Conservation (phyloP, 1,140 invertebrate genomes). For the Drosophila sucinea region DNA sequence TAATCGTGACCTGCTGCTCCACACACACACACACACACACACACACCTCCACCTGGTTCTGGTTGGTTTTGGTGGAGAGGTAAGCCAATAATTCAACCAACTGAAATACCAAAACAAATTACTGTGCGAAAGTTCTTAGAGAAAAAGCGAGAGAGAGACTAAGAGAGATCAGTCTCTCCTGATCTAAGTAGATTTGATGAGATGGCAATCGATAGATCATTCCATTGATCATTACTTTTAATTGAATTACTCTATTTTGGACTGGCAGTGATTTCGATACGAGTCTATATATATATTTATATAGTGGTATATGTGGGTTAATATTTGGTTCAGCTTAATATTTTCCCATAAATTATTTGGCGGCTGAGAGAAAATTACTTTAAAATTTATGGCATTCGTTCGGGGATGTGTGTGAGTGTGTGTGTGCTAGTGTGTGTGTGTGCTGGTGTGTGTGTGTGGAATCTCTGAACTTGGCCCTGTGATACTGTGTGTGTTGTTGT, state of each 20-base stretch:
- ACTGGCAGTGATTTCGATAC: neutral
- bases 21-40: slow-evolving; percentile 23
- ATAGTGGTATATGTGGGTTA: slow-evolving; percentile 42
- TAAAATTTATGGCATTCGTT: slow-evolving; percentile 71
- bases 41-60: slow-evolving; percentile 20
- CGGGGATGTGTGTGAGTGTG: neutral
- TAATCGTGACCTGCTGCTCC: slow-evolving; percentile 73
- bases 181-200: slow-evolving; percentile 17
- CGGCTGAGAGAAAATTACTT: slow-evolving; percentile 73
- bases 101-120: slow-evolving; percentile 45
- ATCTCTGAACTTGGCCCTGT: slow-evolving; percentile 20
- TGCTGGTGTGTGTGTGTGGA: neutral
- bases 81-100: slow-evolving; percentile 61
- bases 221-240: neutral
- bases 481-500: slow-evolving; percentile 9
- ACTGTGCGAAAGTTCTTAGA: slow-evolving; percentile 47
- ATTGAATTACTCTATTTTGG: slow-evolving; percentile 4
- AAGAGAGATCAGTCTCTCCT: neutral
- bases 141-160: slow-evolving; percentile 2
- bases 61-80: neutral
- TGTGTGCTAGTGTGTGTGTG: neutral
- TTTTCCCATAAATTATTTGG: slow-evolving; percentile 77
- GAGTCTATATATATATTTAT: slow-evolving; percentile 58
- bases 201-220: slow-evolving; percentile 6
- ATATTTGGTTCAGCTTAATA: slow-evolving; percentile 70